Evolutionary conservation across 2,888 invertebrate genomes (phyloP).

Genomic region (Pocota personata): DNA sequence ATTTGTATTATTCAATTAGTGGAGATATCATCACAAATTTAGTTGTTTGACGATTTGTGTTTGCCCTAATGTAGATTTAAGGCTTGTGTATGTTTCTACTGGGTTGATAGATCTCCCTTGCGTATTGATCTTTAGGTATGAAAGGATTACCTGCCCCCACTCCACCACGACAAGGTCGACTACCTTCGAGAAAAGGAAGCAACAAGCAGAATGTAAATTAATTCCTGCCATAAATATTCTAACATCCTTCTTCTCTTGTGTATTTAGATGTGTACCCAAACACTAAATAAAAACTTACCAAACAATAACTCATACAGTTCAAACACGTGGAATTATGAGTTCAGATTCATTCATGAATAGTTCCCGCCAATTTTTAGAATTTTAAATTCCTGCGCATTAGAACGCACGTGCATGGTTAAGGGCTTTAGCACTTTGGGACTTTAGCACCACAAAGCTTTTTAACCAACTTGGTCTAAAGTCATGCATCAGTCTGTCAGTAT

Average conservation of each 20-base stretch:
- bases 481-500: slow-evolving; percentile 39
- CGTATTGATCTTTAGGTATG: not conserved
- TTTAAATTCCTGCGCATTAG: slow-evolving; percentile 60
- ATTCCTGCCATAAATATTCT: not conserved
- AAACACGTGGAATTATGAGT: not conserved
- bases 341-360: slow-evolving; percentile 27
- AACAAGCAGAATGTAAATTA: not conserved
- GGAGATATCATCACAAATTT: not conserved
- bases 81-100: not conserved
- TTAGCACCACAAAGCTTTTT: slow-evolving; percentile 60
- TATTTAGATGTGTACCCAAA: not conserved
- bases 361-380: slow-evolving; percentile 13
- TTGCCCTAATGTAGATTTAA: not conserved
- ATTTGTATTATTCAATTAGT: not conserved
- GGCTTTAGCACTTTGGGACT: slow-evolving; percentile 40
- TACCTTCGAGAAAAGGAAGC: not conserved
- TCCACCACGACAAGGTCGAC: not conserved
- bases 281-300: not conserved
- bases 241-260: not conserved
- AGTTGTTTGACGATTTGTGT: not conserved
- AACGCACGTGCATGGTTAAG: not conserved
- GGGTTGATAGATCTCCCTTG: not conserved
- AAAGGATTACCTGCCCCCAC: not conserved
- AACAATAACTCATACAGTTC: not conserved
- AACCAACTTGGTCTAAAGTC: slow-evolving; percentile 38